Conservation (phyloP, 2,797 vertebrate genomes). For the Cheirogaleus major region DNA sequence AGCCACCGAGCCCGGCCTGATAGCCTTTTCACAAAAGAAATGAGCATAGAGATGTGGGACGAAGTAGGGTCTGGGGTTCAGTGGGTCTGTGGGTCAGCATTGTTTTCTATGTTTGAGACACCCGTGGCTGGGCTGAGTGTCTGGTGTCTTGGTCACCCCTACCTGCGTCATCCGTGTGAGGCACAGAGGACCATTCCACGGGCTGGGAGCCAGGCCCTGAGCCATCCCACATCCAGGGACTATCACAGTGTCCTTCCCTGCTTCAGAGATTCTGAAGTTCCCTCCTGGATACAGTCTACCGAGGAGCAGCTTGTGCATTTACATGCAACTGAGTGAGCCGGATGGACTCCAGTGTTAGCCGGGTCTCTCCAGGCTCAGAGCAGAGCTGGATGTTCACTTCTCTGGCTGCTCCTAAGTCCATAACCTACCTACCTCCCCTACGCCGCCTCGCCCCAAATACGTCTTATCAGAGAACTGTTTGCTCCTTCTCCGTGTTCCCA, state of each 20-base stretch:
- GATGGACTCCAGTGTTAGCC: not conserved
- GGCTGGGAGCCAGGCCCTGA: not conserved
- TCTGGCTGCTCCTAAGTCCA: not conserved
- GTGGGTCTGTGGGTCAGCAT: not conserved
- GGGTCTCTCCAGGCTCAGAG: not conserved
- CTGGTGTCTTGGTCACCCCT: not conserved
- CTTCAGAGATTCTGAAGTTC: not conserved
- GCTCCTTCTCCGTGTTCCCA: not conserved
- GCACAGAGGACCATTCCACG: not conserved
- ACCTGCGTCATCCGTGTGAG: rapidly evolving
- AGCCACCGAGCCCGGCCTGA: no score
- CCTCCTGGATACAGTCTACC: not conserved
- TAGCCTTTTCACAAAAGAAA: not conserved
- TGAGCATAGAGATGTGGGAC: not conserved
- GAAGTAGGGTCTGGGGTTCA: not conserved
- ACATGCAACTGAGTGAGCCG: not conserved
- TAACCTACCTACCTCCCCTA: not conserved
- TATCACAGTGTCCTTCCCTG: not conserved
- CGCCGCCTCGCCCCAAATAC: rapidly evolving
- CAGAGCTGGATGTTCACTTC: not conserved
- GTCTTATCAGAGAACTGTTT: not conserved
- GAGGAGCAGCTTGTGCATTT: not conserved
- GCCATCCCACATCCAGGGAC: not conserved
- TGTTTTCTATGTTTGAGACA: not conserved
- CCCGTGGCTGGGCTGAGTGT: not conserved